phyloP scores from a whole-genome alignment of 2,888 invertebrate genomes.

The Xestia xanthographa region DNA sequence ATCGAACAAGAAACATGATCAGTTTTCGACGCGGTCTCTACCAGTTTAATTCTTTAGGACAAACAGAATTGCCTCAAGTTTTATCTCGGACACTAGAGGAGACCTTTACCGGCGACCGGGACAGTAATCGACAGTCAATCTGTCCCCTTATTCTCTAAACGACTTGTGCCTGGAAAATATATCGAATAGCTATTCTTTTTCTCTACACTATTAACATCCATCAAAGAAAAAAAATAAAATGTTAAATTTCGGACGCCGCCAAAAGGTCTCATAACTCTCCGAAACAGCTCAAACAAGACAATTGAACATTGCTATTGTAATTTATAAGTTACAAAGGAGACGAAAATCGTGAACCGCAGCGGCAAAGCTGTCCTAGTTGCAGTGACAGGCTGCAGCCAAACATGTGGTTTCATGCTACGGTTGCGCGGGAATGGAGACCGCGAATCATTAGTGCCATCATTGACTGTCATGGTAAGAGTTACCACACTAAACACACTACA shows the following conservation, averaged over 20 bases:
- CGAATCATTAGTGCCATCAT: too few relatives aligned
- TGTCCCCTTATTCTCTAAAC: neutral
- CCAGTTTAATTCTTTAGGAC: neutral
- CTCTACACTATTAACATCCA: neutral
- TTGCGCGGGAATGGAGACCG: too few relatives aligned
- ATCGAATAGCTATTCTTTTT: neutral
- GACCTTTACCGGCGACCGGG: neutral
- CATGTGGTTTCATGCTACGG: too few relatives aligned
- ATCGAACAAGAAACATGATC: neutral
- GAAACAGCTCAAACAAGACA: neutral
- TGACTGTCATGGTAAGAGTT: too few relatives aligned
- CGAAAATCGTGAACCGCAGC: too few relatives aligned
- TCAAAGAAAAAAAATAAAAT: too few relatives aligned
- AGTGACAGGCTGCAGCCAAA: too few relatives aligned
- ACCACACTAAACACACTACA: too few relatives aligned
- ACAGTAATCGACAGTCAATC: neutral
- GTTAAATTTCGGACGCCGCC: too few relatives aligned
- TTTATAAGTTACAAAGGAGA: too few relatives aligned
- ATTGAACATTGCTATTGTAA: neutral
- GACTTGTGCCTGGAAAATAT: neutral
- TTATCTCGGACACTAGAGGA: neutral
- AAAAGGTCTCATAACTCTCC: neutral
- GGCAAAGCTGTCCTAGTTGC: too few relatives aligned
- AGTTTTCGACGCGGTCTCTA: neutral
- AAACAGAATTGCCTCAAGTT: neutral